Base-by-base conservation (phyloP, 2,113 vertebrate genomes). In the Orthonyx spaldingii region DNA sequence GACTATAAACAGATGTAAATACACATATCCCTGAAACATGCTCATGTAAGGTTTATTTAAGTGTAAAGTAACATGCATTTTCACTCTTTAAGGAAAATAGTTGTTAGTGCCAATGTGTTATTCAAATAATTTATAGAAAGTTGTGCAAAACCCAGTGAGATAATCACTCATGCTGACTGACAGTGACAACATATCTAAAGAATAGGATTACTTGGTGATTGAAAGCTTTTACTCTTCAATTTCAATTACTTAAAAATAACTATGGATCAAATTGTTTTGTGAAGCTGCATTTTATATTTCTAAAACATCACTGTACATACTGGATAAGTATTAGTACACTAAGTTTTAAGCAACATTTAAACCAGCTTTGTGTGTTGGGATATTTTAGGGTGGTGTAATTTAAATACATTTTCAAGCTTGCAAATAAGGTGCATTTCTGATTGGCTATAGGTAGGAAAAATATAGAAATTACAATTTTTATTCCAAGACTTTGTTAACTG, bases 31-130 rank as follows among this genome's bases (percentile, higher is more conserved):
- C 41, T 92, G 72, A 83, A 59, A 91, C 50, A 63, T n/a, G 59
- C 9, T 65, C 33, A 88, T 84, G 27, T 61, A 82, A 91, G 42
- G 66, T 81, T 74, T 94, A 90, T 91, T 87, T 70, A 77, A 92
- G 56, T 55, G 33, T 55, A 89, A 92, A 92, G 66, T 70, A 59
- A 59, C 26, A 69, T 0, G 2, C 3, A 49, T 80, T 94, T 94
- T 80, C 41, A 70, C 60, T 69, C 57, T 69, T 46, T 76, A 66
- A 83, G 26, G 60, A 92, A 95, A 87, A 74, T 28, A 37, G 30
- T 42, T 72, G 76, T 85, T 94, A 74, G 16, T 37, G 32, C n/a
- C 87, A 70, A 75, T 3, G 3, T 42, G 14, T 84, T 89, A 69
- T 42, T 60, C 27, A 66, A 84, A 50, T n/a, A 92, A 55, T 78